These are phyloP conservation scores for Pitta sordida DNA, from an alignment of 2,113 vertebrate species.

Conservation along the genomic window DNA sequence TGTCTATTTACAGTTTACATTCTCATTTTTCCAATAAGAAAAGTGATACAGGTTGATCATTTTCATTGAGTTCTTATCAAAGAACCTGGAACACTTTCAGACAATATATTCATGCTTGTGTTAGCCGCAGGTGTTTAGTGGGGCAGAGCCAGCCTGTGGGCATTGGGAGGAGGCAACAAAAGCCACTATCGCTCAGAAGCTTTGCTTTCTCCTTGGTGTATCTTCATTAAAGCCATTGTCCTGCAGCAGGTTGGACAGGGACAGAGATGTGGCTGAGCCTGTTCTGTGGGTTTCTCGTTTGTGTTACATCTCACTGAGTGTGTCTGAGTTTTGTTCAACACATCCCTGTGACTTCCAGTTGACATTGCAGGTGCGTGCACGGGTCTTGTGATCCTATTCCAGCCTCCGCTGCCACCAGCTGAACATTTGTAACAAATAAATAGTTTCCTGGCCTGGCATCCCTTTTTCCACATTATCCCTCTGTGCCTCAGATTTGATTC, in stretches of 20 bases:
- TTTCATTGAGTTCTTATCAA: too few species aligned
- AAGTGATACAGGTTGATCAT: rapidly evolving
- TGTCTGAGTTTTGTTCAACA: neutral
- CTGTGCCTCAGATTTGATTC: neutral
- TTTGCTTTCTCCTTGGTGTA: rapidly evolving
- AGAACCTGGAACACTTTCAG: neutral
- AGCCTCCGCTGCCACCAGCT: neutral
- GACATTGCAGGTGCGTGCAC: neutral
- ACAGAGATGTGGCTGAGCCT: neutral
- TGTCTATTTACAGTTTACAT: neutral
- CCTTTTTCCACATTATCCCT: neutral
- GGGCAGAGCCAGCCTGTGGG: neutral
- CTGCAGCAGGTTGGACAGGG: neutral
- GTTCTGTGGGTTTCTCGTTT: neutral
- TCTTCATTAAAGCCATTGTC: neutral
- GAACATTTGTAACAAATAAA: neutral
- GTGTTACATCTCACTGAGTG: neutral
- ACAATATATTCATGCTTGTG: rapidly evolving
- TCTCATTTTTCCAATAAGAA: neutral
- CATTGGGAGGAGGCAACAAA: neutral
- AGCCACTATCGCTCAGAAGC: neutral
- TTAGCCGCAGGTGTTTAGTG: neutral
- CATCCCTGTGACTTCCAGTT: neutral
- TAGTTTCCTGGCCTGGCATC: neutral
- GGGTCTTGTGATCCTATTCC: neutral